A percentile compares a stretch with the other conserved stretches of the same genome.
phyloP scores from a whole-genome alignment of 2,888 invertebrate species.

The Sipha maydis region DNA sequence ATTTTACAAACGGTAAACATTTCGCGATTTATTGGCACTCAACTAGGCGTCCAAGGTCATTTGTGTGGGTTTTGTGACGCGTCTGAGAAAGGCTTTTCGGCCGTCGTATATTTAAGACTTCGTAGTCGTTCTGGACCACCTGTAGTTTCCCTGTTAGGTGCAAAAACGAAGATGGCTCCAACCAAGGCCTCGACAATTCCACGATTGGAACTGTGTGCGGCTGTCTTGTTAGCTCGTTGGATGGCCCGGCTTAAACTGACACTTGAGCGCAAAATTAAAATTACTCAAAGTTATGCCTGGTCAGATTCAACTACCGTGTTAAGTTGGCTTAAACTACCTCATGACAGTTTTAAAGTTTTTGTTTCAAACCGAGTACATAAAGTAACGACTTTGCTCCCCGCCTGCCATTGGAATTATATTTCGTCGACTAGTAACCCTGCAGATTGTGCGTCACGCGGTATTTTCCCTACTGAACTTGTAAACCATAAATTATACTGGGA shows the following conservation, averaged over 20 bases:
- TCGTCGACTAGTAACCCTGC: neutral
- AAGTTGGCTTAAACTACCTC: neutral
- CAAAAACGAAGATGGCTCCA: conserved; percentile 65
- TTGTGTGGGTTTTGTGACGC: conserved; percentile 63
- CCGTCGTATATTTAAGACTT: conserved; percentile 63
- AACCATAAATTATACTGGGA: neutral
- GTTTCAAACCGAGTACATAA: neutral
- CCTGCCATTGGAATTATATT: conserved; percentile 1
- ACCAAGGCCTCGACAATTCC: conserved; percentile 64
- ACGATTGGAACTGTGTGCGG: conserved; percentile 65
- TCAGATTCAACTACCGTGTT: neutral
- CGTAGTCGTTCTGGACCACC: conserved; percentile 31
- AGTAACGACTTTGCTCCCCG: neutral
- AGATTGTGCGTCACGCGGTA: neutral
- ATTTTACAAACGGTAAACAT: neutral
- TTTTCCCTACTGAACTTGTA: neutral
- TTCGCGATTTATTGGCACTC: neutral
- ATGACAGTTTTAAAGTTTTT: neutral
- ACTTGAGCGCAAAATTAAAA: neutral
- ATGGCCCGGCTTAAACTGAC: conserved; percentile 62
- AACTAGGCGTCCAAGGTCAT: neutral
- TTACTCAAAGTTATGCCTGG: neutral
- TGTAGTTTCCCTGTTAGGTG: conserved; percentile 63
- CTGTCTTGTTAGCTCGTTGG: conserved; percentile 64
- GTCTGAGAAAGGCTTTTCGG: conserved; percentile 58